Conservation (phyloP, 2,113 vertebrate genomes). For the Monarcha castaneiventris region DNA sequence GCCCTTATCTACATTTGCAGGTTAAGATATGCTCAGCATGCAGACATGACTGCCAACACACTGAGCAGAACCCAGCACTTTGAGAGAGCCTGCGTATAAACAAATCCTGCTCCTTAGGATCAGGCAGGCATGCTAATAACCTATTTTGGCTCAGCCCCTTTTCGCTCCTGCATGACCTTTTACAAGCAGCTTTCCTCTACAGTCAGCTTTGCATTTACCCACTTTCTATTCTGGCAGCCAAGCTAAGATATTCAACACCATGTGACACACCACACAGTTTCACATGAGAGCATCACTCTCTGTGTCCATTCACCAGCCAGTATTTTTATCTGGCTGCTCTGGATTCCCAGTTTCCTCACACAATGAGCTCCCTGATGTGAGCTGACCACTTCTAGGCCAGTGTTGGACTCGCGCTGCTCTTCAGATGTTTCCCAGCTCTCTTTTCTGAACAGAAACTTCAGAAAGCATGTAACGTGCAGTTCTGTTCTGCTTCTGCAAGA, state of each 20-base stretch:
- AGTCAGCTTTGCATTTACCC: neutral
- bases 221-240: slow-evolving; percentile 22
- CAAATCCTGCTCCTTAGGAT: neutral
- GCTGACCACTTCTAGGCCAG: neutral
- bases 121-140: neutral
- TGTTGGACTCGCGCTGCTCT: rapidly evolving
- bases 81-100: neutral
- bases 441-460: slow-evolving; percentile 7
- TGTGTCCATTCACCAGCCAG: neutral
- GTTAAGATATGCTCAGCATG: neutral
- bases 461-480: neutral
- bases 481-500: slow-evolving; percentile 3
- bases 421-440: neutral
- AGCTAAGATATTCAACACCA: neutral
- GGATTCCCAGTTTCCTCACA: neutral
- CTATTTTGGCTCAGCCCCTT: neutral
- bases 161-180: neutral
- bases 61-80: neutral
- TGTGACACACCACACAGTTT: neutral
- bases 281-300: neutral
- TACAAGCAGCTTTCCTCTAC: neutral
- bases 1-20: neutral
- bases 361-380: slow-evolving; percentile 22
- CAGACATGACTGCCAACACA: neutral
- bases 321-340: neutral